Conservation (phyloP, 23 tunicate species). For the Styela plicata region DNA sequence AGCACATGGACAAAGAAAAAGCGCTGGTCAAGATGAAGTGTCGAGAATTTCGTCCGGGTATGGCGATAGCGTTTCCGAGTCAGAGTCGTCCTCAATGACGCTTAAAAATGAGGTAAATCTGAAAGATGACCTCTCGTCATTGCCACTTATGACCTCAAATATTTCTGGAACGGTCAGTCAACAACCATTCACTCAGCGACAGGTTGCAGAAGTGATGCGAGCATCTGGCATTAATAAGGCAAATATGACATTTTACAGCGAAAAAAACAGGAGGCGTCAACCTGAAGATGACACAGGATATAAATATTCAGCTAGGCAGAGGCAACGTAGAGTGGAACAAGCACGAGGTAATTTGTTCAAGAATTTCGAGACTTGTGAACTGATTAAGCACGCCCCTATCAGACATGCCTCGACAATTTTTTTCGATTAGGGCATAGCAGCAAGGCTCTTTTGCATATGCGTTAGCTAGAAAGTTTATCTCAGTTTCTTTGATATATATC, state of each 20-base stretch:
- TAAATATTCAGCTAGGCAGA: not conserved
- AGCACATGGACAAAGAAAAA: not conserved
- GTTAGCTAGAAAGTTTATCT: too few species aligned
- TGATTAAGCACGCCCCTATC: too few species aligned
- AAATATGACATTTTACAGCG: not conserved
- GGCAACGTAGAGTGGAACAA: not conserved
- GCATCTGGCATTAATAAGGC: constrained; percentile 18
- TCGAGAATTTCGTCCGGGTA: constrained; percentile 17
- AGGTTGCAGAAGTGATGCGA: constrained; percentile 33
- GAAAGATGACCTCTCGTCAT: constrained; percentile 1
- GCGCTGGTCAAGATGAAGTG: not conserved
- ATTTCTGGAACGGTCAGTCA: not conserved
- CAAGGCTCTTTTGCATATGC: too few species aligned
- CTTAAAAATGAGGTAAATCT: not conserved
- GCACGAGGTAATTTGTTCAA: not conserved
- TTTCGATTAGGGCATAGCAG: too few species aligned
- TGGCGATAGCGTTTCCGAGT: constrained; percentile 4
- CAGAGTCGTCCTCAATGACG: not conserved
- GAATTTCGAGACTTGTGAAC: too few species aligned
- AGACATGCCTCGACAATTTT: too few species aligned
- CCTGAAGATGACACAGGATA: not conserved
- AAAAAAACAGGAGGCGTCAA: not conserved
- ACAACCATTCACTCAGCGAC: constrained; percentile 31
- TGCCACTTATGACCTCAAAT: constrained; percentile 1
- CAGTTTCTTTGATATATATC: too few species aligned